Conservation (phyloP, 2,888 invertebrate species). For the Mactromeris polynyma region DNA sequence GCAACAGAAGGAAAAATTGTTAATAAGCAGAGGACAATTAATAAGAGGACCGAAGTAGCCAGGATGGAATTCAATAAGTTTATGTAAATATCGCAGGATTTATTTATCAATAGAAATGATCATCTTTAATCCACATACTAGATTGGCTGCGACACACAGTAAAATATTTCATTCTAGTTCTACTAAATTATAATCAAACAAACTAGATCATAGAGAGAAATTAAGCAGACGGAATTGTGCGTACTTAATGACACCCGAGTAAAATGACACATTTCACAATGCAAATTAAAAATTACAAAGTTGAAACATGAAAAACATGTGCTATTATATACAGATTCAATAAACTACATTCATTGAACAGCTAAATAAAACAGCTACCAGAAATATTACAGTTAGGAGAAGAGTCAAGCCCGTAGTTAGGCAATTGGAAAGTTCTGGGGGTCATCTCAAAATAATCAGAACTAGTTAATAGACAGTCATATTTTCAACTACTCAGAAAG, state of each 20-base stretch:
- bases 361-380: not conserved
- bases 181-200: not conserved
- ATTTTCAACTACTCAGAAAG: conserved; percentile 1
- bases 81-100: not conserved
- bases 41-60: conserved; percentile 4
- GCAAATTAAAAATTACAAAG: not conserved
- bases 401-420: not conserved
- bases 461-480: not conserved
- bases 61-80: not conserved
- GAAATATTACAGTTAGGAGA: not conserved
- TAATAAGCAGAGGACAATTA: conserved; percentile 2
- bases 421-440: conserved; percentile 5
- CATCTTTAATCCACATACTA: not conserved
- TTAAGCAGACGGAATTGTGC: not conserved
- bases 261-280: not conserved
- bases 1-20: not conserved
- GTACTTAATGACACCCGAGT: not conserved
- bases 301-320: not conserved
- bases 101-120: not conserved
- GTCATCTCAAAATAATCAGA: conserved; percentile 11
- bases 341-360: not conserved
- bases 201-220: not conserved
- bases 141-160: not conserved
- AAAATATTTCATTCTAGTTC: not conserved
- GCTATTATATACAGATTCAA: not conserved